phyloP scores from a whole-genome alignment of 2,113 vertebrate species.

The Misgurnus mizolepis region DNA sequence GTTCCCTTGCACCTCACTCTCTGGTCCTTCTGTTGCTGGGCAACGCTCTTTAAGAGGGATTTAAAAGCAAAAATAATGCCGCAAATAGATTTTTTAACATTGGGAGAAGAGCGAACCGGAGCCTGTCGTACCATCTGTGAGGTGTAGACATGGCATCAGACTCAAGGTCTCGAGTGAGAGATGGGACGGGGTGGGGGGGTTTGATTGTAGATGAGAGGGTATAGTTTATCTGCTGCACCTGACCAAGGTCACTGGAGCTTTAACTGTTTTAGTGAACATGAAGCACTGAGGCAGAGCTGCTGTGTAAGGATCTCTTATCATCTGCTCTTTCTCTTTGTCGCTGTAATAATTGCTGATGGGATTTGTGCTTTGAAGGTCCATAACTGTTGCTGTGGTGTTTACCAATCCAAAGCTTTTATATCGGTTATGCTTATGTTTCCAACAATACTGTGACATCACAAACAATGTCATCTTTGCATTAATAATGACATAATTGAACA shows the following conservation, averaged over 20 bases:
- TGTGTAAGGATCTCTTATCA: background rate
- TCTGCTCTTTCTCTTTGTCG: background rate
- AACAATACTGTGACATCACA: too few relatives aligned
- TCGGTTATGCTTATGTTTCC: too few relatives aligned
- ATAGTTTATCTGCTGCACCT: background rate
- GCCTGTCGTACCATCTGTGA: constrained; percentile 8
- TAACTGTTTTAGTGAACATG: background rate
- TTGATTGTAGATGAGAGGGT: background rate
- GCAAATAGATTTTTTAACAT: constrained; percentile 54
- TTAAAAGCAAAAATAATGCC: constrained; percentile 60
- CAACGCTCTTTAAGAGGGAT: constrained; percentile 60
- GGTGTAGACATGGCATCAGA: constrained; percentile 11
- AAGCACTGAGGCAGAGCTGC: background rate
- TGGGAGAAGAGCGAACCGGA: constrained; percentile 13
- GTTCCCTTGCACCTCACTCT: constrained; percentile 45
- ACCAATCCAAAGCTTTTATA: too few relatives aligned
- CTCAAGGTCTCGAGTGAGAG: background rate
- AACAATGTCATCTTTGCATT: too few relatives aligned
- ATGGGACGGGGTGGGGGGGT: background rate
- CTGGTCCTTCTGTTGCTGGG: constrained; percentile 56
- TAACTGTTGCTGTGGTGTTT: too few relatives aligned
- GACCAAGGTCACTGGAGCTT: background rate
- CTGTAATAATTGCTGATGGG: too few relatives aligned
- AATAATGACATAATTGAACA: too few relatives aligned
- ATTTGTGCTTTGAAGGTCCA: too few relatives aligned